Percentiles rank a stretch among this genome's conserved stretches.
phyloP scores from a whole-genome alignment of 2,113 vertebrate genomes.

The Ursus arctos region DNA sequence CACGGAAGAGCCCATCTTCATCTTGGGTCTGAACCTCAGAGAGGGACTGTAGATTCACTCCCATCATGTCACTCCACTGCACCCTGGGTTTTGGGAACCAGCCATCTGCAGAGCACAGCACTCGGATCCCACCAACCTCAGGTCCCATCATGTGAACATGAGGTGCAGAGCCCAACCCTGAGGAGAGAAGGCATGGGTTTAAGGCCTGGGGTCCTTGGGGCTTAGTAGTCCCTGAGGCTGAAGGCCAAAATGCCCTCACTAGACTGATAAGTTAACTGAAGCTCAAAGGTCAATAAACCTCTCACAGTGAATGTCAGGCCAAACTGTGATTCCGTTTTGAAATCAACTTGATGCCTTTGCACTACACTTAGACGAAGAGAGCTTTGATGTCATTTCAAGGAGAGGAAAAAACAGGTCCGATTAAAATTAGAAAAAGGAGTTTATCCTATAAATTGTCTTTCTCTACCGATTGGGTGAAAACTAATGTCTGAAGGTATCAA shows the following conservation, averaged over 20 bases:
- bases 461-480: neutral
- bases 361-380: neutral
- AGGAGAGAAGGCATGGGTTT: neutral
- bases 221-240: neutral
- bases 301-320: neutral
- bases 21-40: constrained; percentile 42
- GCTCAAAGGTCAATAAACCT: neutral
- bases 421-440: neutral
- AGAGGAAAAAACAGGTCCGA: neutral
- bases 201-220: neutral
- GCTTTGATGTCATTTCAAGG: neutral
- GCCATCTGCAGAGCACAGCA: constrained; percentile 62
- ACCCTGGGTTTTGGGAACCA: constrained; percentile 73
- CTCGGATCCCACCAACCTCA: neutral
- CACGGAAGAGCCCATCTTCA: constrained; percentile 44
- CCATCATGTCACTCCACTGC: neutral
- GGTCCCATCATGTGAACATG: constrained; percentile 53
- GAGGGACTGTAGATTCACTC: neutral
- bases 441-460: neutral
- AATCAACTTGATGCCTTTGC: neutral
- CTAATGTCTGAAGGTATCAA: neutral
- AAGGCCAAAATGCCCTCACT: neutral
- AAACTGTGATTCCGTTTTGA: neutral
- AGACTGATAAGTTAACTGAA: neutral
- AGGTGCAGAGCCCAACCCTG: constrained; percentile 70